Conservation (phyloP, 2,797 vertebrate genomes). For the Phataginus tetradactyla region DNA sequence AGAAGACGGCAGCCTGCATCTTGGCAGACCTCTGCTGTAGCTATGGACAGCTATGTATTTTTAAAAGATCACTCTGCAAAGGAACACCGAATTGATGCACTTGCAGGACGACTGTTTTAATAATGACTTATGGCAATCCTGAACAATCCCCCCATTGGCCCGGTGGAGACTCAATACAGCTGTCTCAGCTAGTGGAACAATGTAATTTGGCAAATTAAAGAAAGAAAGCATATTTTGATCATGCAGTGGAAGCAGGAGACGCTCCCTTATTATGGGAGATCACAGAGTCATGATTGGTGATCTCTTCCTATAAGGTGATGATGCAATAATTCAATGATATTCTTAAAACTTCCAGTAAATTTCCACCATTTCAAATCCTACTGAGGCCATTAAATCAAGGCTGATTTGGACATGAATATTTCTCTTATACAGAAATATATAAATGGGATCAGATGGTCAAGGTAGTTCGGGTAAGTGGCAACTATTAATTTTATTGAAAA, state of each 20-base stretch:
- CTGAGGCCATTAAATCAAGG: slow-evolving; percentile 78
- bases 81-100: neutral
- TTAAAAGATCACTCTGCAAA: slow-evolving; percentile 22
- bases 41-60: neutral
- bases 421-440: slow-evolving; percentile 65
- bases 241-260: slow-evolving; percentile 48
- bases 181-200: slow-evolving; percentile 32
- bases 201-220: slow-evolving; percentile 69
- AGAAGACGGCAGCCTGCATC: neutral
- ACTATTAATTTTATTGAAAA: slow-evolving; percentile 79
- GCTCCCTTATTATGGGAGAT: slow-evolving; percentile 30
- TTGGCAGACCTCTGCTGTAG: neutral
- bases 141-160: neutral
- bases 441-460: slow-evolving; percentile 69
- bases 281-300: slow-evolving; percentile 65
- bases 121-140: slow-evolving; percentile 16
- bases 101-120: slow-evolving; percentile 31
- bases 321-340: slow-evolving; percentile 57
- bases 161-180: slow-evolving; percentile 36
- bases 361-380: slow-evolving; percentile 69
- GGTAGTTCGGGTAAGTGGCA: slow-evolving; percentile 68
- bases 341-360: slow-evolving; percentile 80
- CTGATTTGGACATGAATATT: slow-evolving; percentile 65
- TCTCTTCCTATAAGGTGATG: slow-evolving; percentile 66
- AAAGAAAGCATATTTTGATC: slow-evolving; percentile 67